phyloP scores from a whole-genome alignment of 92 coral and sea anemone genomes.

The Plumapathes pennacea region DNA sequence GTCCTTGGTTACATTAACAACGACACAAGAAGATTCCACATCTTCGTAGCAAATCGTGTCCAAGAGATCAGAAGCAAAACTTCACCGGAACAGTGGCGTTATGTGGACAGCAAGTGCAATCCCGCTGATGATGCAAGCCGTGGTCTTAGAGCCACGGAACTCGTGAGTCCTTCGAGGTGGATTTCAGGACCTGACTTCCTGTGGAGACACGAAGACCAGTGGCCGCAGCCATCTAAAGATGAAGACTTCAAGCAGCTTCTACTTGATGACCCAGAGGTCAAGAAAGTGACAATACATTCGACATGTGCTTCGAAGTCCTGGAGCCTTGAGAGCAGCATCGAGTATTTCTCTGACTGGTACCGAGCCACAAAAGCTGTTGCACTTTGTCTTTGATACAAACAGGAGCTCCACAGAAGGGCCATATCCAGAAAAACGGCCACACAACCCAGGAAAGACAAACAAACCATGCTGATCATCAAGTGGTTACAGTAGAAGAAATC shows the following conservation, averaged over 20 bases:
- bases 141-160: slow-evolving; percentile 13
- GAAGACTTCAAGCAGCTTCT: not conserved
- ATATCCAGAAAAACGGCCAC: too few relatives aligned
- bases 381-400: not conserved
- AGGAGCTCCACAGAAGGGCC: too few relatives aligned
- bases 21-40: slow-evolving; percentile 26
- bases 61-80: slow-evolving; percentile 29
- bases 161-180: slow-evolving; percentile 5
- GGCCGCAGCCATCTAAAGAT: not conserved
- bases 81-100: slow-evolving; percentile 35
- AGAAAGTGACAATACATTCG: too few relatives aligned
- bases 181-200: slow-evolving; percentile 31
- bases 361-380: slow-evolving; percentile 34
- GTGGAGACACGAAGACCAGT: slow-evolving; percentile 24
- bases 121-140: slow-evolving; percentile 43
- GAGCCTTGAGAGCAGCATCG: not conserved
- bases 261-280: slow-evolving; percentile 21
- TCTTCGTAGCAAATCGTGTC: slow-evolving; percentile 32
- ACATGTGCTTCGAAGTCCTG: slow-evolving; percentile 1
- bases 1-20: slow-evolving; percentile 34
- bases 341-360: slow-evolving; percentile 25
- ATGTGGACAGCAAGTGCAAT: slow-evolving; percentile 20
- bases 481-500: slow-evolving; percentile 17
- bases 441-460: too few relatives aligned
- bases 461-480: too few relatives aligned